A percentile compares a stretch with the other conserved stretches of the same genome.
These are phyloP conservation scores for Ciconia stormi DNA, from an alignment of 2,113 vertebrate species.

Conservation along the genomic window DNA sequence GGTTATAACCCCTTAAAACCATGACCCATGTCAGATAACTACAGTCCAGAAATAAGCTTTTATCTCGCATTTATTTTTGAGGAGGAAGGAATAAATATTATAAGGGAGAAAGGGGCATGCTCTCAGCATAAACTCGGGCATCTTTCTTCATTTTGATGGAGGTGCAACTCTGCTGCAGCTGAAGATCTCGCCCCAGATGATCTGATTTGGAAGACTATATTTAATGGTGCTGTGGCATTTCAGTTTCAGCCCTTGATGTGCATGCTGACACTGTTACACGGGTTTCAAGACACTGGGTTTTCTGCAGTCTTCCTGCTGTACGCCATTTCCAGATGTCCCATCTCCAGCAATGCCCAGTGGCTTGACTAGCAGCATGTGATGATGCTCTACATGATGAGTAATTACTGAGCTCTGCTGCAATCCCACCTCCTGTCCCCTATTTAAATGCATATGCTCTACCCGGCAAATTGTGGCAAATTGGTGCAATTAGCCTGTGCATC, in stretches of 20 bases:
- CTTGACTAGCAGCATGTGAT: background rate
- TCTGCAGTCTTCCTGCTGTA: background rate
- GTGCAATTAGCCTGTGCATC: background rate
- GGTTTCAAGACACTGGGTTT: background rate
- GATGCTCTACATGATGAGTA: background rate
- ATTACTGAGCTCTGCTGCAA: background rate
- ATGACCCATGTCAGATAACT: background rate
- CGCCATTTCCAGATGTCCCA: background rate
- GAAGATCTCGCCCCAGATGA: background rate
- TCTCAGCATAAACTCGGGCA: background rate
- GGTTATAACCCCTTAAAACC: background rate
- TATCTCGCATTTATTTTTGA: background rate
- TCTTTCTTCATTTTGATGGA: background rate
- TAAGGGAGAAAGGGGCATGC: background rate
- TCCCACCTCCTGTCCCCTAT: background rate
- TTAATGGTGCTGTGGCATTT: background rate
- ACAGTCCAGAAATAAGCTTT: background rate
- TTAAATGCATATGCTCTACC: background rate
- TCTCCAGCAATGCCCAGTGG: background rate
- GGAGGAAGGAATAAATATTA: background rate
- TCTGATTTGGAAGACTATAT: background rate
- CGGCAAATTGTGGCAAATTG: constrained; percentile 33
- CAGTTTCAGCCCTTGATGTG: background rate
- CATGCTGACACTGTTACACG: background rate
- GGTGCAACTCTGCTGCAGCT: background rate